A percentile compares a stretch with the other conserved stretches of the same genome.
Evolutionary conservation across 2,888 invertebrate genomes (phyloP).

Genomic region (Lottia gigantea): DNA sequence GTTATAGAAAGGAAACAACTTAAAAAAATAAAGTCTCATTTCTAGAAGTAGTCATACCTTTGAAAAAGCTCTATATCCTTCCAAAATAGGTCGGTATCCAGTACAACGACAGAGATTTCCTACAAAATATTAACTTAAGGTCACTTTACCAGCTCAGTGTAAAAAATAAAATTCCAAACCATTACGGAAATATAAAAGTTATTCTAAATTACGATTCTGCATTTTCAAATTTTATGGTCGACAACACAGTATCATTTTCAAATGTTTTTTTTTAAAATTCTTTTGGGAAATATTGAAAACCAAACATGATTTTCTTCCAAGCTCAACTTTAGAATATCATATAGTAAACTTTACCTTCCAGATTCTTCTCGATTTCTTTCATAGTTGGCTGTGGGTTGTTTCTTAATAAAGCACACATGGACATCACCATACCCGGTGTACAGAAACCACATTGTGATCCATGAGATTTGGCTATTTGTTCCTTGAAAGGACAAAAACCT

Average conservation of each 20-base stretch:
- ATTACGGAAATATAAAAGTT: no score
- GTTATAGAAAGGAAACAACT: no score
- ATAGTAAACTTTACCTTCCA: conserved; percentile 50
- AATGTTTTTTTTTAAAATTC: no score
- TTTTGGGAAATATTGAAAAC: no score
- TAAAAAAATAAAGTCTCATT: no score
- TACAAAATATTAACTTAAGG: conserved; percentile 38
- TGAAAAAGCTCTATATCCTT: conserved; percentile 80
- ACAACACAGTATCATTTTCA: no score
- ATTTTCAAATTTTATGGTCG: no score
- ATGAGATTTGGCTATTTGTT: conserved; percentile 84
- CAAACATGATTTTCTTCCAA: no score
- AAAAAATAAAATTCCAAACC: no score
- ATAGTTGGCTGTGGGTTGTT: conserved; percentile 79
- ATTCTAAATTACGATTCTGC: no score
- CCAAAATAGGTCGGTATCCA: conserved; percentile 92
- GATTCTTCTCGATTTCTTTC: conserved; percentile 76
- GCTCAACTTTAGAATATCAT: no score
- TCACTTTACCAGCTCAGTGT: no score
- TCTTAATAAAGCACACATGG: conserved; percentile 89
- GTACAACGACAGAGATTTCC: conserved; percentile 91
- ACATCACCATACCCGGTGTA: conserved; percentile 97
- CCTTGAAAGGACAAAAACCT: conserved; percentile 32
- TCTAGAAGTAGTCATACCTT: conserved; percentile 29
- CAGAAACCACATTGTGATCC: conserved; percentile 97